phyloP scores from a whole-genome alignment of 1,140 invertebrate species.

The Pseudomyrmex gracilis region DNA sequence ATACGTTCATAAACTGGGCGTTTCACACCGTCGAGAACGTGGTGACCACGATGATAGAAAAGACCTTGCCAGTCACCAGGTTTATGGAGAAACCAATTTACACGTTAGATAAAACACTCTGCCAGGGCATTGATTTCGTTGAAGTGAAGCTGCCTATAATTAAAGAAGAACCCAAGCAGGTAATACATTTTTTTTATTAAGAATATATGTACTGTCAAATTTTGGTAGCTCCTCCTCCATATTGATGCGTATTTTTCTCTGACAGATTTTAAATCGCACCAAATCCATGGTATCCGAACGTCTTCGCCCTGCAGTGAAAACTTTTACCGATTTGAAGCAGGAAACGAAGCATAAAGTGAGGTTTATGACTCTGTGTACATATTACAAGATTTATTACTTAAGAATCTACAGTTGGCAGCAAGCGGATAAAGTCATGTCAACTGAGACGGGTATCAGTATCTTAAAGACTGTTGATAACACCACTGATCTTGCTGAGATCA shows the following conservation, averaged over 20 bases:
- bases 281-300: slow-evolving; percentile 75
- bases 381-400: slow-evolving; percentile 80
- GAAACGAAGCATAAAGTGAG: slow-evolving; percentile 78
- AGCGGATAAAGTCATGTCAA: slow-evolving; percentile 81
- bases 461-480: slow-evolving; percentile 79
- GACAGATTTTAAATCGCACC: slow-evolving; percentile 78
- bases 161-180: slow-evolving; percentile 81
- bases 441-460: slow-evolving; percentile 79
- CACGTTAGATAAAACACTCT: slow-evolving; percentile 80
- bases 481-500: slow-evolving; percentile 75
- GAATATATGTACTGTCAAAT: neutral
- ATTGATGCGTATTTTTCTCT: neutral
- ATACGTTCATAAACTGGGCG: slow-evolving; percentile 77
- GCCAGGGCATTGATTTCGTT: slow-evolving; percentile 80
- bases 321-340: slow-evolving; percentile 77
- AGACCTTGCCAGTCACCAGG: slow-evolving; percentile 78
- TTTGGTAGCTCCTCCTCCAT: neutral
- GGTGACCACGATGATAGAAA: slow-evolving; percentile 75
- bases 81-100: slow-evolving; percentile 81
- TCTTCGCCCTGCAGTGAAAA: slow-evolving; percentile 76
- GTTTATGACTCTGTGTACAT: slow-evolving; percentile 77
- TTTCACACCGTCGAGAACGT: slow-evolving; percentile 77
- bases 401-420: slow-evolving; percentile 80
- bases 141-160: slow-evolving; percentile 81
- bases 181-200: slow-evolving; percentile 51